A percentile compares a stretch with the other conserved stretches of the same genome.
These are phyloP conservation scores for Rotaria socialis DNA, from an alignment of 2,888 invertebrate species.

Conservation along the genomic window DNA sequence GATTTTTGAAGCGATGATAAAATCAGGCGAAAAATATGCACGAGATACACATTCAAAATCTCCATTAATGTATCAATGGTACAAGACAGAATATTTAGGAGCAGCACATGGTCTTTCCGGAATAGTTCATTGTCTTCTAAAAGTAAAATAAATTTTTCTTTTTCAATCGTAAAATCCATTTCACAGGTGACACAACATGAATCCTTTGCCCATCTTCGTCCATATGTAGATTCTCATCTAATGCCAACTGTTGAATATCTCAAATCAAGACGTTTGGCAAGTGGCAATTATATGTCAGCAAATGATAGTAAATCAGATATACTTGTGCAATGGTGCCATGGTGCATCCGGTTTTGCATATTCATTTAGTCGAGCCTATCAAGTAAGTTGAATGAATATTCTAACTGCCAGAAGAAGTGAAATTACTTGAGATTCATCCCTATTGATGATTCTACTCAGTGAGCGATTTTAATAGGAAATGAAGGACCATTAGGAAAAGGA, in stretches of 20 bases:
- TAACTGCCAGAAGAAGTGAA: too few species aligned
- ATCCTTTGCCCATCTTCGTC: slow-evolving; percentile 1
- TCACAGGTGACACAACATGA: background rate
- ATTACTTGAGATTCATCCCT: too few species aligned
- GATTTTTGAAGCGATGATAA: slow-evolving; percentile 39
- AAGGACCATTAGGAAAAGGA: too few species aligned
- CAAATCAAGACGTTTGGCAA: slow-evolving; percentile 57
- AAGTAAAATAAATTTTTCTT: background rate
- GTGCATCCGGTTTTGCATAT: slow-evolving; percentile 78
- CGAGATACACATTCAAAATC: slow-evolving; percentile 30
- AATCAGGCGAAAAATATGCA: slow-evolving; percentile 44
- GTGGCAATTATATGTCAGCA: slow-evolving; percentile 71
- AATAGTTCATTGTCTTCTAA: slow-evolving; percentile 70
- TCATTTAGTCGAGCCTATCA: slow-evolving; percentile 60
- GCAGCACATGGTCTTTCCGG: slow-evolving; percentile 65
- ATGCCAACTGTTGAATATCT: slow-evolving; percentile 59
- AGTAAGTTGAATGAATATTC: background rate
- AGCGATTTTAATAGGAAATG: too few species aligned
- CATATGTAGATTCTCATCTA: slow-evolving; percentile 48
- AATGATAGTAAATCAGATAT: slow-evolving; percentile 66
- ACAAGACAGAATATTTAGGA: slow-evolving; percentile 74
- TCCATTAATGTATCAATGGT: slow-evolving; percentile 73
- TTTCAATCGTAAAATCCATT: background rate
- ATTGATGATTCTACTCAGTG: too few species aligned
- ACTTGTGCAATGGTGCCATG: slow-evolving; percentile 87